A percentile compares a stretch with the other conserved stretches of the same genome.
Conservation (phyloP, 1,140 invertebrate genomes). For the Samia ricini region DNA sequence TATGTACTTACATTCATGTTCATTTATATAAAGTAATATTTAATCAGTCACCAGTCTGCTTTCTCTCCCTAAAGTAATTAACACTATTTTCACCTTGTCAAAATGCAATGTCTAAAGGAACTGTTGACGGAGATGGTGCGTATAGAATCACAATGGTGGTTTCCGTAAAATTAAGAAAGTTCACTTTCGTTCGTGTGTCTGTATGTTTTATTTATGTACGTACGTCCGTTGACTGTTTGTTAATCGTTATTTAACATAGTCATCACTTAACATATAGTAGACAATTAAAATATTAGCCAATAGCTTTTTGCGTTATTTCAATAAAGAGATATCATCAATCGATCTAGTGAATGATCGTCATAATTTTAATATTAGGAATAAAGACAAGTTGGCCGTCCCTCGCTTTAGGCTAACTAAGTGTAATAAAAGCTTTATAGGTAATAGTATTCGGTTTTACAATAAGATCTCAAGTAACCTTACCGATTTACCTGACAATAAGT, state of each 20-base stretch:
- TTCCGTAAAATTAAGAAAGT: conserved; percentile 32
- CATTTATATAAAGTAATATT: background rate
- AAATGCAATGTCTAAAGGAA: background rate
- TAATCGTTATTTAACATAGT: background rate
- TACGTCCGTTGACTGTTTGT: background rate
- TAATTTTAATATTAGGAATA: too few relatives aligned
- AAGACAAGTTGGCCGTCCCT: too few relatives aligned
- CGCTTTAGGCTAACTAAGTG: too few relatives aligned
- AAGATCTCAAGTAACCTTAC: too few relatives aligned
- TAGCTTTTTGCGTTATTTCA: background rate
- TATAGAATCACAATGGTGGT: conserved; percentile 17
- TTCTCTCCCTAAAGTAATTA: background rate
- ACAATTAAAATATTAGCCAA: background rate
- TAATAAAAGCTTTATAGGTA: too few relatives aligned
- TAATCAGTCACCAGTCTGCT: background rate
- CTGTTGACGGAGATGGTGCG: background rate
- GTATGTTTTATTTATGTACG: conserved; percentile 10
- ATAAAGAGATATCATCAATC: too few relatives aligned
- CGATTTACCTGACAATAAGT: too few relatives aligned
- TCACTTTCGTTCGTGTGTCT: conserved; percentile 13
- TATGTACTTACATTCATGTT: too few relatives aligned
- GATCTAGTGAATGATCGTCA: too few relatives aligned
- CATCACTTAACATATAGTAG: background rate
- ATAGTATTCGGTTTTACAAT: too few relatives aligned
- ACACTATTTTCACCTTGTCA: conserved; percentile 1